Evolutionary conservation across 1,140 invertebrate genomes (phyloP), one percentile per base, ranked within the genome.

Genomic region (Cephus cinctus): DNA sequence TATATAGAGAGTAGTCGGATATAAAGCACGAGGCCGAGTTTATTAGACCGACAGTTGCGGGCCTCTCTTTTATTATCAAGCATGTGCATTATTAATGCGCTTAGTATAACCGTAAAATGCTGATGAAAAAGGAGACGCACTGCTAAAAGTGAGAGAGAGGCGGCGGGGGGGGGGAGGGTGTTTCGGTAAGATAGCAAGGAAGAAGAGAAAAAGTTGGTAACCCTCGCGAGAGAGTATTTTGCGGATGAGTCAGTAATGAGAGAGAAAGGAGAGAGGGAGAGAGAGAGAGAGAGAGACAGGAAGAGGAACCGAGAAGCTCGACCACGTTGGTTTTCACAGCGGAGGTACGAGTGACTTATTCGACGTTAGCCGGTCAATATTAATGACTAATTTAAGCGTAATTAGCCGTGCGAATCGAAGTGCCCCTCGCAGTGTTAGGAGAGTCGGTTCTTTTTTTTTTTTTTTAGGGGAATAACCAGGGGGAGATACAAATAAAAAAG

Each of bases 81-180:
- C 58, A 61, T 56, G 57, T 64, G 61, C 56, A 64, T 64, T 64
- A 64, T 64, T 64, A 63, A 64, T 64, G 61, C 57, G 19, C 43
- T 19, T 50, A 21, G 47, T 54, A 56, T 60, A 63, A 61, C 62
- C 61, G 56, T 63, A 64, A 64, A 64, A 61, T 63, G 61, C 56
- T 64, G 62, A 64, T 64, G 62, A 64, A 63, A 64, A 36, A 36
- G 19, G 19, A 18, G 14, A 15, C 14, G 34, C 34, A 36, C 14
- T 18, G 14, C 34, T 36, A 12, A 15, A 15, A 15, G 14, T 18
- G 14, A 18, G 34, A 30, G 9, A 30, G n/a, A n/a, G n/a, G n/a
- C n/a, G n/a, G n/a, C n/a, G n/a, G n/a, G n/a, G n/a, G n/a, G n/a
- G n/a, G n/a, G n/a, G n/a, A n/a, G n/a, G n/a, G n/a, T n/a, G n/a